Conservation (phyloP, 2,797 vertebrate species). For the Xyrichtys novacula region DNA sequence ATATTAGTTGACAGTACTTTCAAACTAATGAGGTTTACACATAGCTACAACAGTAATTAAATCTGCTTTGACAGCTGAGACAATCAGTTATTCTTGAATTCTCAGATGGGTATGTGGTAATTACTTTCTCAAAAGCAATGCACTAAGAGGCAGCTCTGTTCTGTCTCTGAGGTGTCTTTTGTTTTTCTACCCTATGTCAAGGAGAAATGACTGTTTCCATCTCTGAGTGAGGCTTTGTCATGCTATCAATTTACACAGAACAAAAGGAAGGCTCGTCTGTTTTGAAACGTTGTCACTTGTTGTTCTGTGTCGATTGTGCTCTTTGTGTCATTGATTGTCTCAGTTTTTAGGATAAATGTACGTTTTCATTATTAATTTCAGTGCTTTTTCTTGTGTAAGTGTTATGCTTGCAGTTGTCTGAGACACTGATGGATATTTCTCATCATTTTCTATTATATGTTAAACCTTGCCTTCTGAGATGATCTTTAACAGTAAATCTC, state of each 20-base stretch:
- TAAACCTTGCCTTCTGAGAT: not conserved
- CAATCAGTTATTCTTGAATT: slow-evolving; percentile 15
- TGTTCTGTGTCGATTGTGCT: not conserved
- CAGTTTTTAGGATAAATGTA: not conserved
- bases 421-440: not conserved
- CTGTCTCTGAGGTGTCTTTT: not conserved
- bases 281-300: not conserved
- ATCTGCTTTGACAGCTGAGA: slow-evolving; percentile 18
- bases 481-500: not conserved
- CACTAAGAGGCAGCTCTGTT: not conserved
- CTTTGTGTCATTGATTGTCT: not conserved
- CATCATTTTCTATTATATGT: too few species aligned
- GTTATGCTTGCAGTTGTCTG: not conserved
- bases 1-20: not conserved
- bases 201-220: not conserved
- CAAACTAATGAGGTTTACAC: slow-evolving; percentile 1
- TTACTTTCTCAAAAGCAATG: slow-evolving; percentile 2
- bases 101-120: not conserved
- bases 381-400: not conserved
- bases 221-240: not conserved
- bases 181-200: not conserved
- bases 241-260: too few species aligned
- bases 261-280: not conserved
- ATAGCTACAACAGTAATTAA: slow-evolving; percentile 9
- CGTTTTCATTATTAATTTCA: not conserved